phyloP scores from a whole-genome alignment of 2,888 invertebrate species.

The Gymnocheta viridis region DNA sequence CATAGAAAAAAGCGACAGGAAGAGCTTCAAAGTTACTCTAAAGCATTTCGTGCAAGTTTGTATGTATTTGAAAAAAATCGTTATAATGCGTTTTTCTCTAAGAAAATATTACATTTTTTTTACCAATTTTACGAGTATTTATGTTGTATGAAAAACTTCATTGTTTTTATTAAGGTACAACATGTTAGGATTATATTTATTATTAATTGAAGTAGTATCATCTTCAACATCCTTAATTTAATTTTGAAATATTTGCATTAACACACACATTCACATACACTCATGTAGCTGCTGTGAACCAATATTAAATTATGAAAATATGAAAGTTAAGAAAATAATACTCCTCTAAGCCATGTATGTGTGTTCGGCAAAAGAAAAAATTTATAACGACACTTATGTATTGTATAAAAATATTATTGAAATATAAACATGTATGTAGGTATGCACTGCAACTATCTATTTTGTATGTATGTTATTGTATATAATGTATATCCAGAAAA shows the following conservation, averaged over 20 bases:
- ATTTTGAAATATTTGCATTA: background rate
- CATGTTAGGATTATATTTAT: no score
- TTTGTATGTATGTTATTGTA: slow-evolving; percentile 13
- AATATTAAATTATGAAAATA: slow-evolving; percentile 19
- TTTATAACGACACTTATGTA: background rate
- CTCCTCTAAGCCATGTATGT: background rate
- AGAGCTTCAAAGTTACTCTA: no score
- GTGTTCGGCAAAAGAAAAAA: background rate
- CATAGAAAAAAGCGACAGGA: no score
- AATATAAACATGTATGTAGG: background rate
- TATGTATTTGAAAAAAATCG: no score
- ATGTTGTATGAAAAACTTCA: no score
- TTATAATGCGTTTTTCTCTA: no score
- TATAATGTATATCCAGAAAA: background rate
- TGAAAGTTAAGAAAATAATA: slow-evolving; percentile 6
- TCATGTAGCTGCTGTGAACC: background rate
- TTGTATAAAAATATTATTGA: slow-evolving; percentile 6
- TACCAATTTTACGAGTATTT: no score
- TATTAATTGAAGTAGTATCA: no score
- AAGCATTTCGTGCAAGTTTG: no score
- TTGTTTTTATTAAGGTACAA: no score
- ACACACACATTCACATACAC: background rate
- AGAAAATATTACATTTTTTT: no score
- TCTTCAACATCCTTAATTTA: no score
- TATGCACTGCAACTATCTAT: background rate